Percentiles rank a stretch among this genome's conserved stretches.
These are phyloP conservation scores for Drosophila melanocephala DNA, from an alignment of 2,888 invertebrate species.

Conservation along the genomic window DNA sequence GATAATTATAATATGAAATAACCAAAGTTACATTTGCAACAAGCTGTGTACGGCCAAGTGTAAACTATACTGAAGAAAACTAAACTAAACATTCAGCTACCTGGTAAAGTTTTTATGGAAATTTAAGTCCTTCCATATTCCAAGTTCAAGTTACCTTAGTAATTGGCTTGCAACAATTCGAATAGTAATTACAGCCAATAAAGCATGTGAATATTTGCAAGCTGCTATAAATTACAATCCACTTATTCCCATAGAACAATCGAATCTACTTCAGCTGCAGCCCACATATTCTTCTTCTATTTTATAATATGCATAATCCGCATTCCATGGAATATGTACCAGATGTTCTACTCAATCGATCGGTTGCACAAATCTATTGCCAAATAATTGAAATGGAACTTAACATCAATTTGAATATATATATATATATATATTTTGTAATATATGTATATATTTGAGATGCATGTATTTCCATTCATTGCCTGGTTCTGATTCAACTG, in stretches of 20 bases:
- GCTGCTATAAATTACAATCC: slow-evolving; percentile 19
- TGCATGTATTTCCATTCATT: slow-evolving; percentile 4
- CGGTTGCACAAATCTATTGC: slow-evolving; percentile 16
- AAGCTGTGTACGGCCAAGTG: background rate
- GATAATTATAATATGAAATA: background rate
- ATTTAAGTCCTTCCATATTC: background rate
- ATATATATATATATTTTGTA: background rate
- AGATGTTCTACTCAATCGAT: slow-evolving; percentile 43
- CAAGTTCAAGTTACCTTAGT: background rate
- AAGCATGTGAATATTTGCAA: slow-evolving; percentile 49
- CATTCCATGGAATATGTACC: slow-evolving; percentile 37
- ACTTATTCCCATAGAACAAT: background rate
- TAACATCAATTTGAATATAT: slow-evolving; percentile 15
- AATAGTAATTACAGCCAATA: slow-evolving; percentile 32
- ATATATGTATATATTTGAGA: background rate
- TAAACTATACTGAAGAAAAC: background rate
- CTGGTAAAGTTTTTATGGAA: background rate
- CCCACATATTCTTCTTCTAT: background rate
- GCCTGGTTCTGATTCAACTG: background rate
- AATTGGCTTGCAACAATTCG: background rate
- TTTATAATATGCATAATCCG: slow-evolving; percentile 21
- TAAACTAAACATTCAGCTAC: background rate
- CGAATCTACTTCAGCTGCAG: background rate
- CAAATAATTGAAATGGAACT: slow-evolving; percentile 29
- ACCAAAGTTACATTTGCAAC: background rate